These are phyloP conservation scores for Melanotaenia nigrans DNA, from an alignment of 2,797 vertebrate species.

Conservation along the genomic window DNA sequence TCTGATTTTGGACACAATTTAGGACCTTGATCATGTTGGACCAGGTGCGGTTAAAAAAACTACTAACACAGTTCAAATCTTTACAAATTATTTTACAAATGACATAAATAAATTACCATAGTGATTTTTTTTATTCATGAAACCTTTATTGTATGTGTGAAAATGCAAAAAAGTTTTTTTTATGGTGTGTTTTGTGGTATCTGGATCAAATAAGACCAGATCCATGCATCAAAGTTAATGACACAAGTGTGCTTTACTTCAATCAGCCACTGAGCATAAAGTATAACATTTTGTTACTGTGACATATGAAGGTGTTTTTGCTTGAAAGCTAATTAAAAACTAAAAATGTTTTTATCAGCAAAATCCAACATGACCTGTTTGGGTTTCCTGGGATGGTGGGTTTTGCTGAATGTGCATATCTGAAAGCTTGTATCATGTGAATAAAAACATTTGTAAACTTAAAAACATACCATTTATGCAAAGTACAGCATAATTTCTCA, in stretches of 20 bases:
- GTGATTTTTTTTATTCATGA: too few species aligned
- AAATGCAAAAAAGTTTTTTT: too few species aligned
- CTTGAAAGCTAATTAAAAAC: background rate
- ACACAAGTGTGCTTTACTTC: background rate
- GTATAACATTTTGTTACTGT: background rate
- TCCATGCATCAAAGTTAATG: too few species aligned
- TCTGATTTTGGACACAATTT: too few species aligned
- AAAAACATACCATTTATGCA: background rate
- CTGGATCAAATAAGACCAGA: too few species aligned
- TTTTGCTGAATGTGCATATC: background rate
- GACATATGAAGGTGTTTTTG: background rate
- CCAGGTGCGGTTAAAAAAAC: too few species aligned
- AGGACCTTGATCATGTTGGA: too few species aligned
- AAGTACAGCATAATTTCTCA: background rate
- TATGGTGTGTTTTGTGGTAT: too few species aligned
- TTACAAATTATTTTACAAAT: too few species aligned
- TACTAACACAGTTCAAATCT: too few species aligned
- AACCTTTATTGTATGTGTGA: too few species aligned
- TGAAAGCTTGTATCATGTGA: background rate
- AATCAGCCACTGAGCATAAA: background rate
- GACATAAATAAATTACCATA: too few species aligned
- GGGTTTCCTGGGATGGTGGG: background rate
- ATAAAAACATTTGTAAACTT: constrained; percentile 9
- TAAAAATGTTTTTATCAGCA: background rate
- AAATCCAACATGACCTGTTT: background rate